phyloP scores from a whole-genome alignment of 1,140 invertebrate species.

The Bombus sibiricus region DNA sequence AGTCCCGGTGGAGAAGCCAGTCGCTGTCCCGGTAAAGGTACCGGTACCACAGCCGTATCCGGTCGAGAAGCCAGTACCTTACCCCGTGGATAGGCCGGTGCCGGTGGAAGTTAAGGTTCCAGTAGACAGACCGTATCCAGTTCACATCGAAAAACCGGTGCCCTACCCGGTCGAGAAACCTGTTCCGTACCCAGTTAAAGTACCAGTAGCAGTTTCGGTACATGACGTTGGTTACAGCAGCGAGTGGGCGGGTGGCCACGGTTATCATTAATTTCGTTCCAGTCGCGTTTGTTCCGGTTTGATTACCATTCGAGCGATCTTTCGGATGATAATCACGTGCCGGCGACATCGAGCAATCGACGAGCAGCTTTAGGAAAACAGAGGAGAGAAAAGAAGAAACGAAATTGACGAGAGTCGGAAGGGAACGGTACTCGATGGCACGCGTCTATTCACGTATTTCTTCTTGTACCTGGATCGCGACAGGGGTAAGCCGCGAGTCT shows the following conservation, averaged over 20 bases:
- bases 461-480: constrained; percentile 55
- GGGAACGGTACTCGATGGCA: constrained; percentile 2
- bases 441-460: constrained; percentile 2
- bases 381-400: neutral
- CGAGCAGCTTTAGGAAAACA: constrained; percentile 37
- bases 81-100: constrained; percentile 86
- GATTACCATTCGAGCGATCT: constrained; percentile 6
- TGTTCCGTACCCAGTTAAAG: constrained; percentile 86
- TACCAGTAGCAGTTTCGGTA: constrained; percentile 84
- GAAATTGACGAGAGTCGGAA: constrained; percentile 25
- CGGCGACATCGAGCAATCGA: neutral
- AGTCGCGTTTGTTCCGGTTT: neutral
- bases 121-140: constrained; percentile 84
- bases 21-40: constrained; percentile 82
- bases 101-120: constrained; percentile 80
- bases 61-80: constrained; percentile 80
- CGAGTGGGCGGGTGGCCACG: constrained; percentile 24
- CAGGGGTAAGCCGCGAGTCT: constrained; percentile 18
- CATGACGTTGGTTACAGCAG: constrained; percentile 70
- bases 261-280: constrained; percentile 40
- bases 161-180: constrained; percentile 87
- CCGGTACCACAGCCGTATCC: constrained; percentile 80
- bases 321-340: neutral
- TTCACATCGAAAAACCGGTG: constrained; percentile 83
- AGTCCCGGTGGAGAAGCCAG: constrained; percentile 87